A percentile compares a stretch with the other conserved stretches of the same genome.
Conservation (phyloP, 2,888 invertebrate genomes). For the Drosophila meridiana region DNA sequence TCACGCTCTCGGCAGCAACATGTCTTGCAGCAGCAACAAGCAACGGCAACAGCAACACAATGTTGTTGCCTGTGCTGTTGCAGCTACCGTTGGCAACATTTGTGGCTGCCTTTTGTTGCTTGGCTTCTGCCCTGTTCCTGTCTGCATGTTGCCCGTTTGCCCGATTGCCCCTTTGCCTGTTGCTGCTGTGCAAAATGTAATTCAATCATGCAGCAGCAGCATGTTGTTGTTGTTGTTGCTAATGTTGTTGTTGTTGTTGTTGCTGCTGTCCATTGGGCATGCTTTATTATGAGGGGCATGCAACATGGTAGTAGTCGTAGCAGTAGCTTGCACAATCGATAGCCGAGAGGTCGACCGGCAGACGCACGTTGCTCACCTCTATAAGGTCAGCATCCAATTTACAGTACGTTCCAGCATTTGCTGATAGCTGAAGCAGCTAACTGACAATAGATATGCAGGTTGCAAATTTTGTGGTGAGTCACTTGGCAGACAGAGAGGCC, state of each 20-base stretch:
- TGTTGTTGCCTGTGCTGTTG: slow-evolving; percentile 57
- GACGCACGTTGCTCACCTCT: slow-evolving; percentile 83
- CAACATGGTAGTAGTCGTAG: slow-evolving; percentile 40
- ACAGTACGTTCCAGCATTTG: slow-evolving; percentile 25
- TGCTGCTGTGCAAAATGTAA: slow-evolving; percentile 74
- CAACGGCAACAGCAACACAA: slow-evolving; percentile 51
- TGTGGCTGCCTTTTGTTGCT: slow-evolving; percentile 57
- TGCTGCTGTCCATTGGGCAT: slow-evolving; percentile 55
- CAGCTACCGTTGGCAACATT: slow-evolving; percentile 65
- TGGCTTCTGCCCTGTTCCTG: slow-evolving; percentile 59
- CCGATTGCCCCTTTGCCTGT: slow-evolving; percentile 27
- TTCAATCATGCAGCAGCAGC: slow-evolving; percentile 66
- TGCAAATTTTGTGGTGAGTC: slow-evolving; percentile 43
- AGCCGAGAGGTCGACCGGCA: slow-evolving; percentile 43
- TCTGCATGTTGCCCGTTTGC: slow-evolving; percentile 28
- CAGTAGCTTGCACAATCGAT: slow-evolving; percentile 70
- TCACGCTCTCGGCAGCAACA: slow-evolving; percentile 41
- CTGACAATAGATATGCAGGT: slow-evolving; percentile 32
- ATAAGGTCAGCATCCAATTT: slow-evolving; percentile 79
- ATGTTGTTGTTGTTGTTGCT: slow-evolving; percentile 29
- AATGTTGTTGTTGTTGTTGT: slow-evolving; percentile 29
- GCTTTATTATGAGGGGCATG: slow-evolving; percentile 64
- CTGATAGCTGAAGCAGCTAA: slow-evolving; percentile 32
- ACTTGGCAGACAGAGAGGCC: slow-evolving; percentile 22
- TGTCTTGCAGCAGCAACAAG: slow-evolving; percentile 35